These are phyloP conservation scores for Ichneumon xanthorius DNA, from an alignment of 2,888 invertebrate species.

Conservation along the genomic window DNA sequence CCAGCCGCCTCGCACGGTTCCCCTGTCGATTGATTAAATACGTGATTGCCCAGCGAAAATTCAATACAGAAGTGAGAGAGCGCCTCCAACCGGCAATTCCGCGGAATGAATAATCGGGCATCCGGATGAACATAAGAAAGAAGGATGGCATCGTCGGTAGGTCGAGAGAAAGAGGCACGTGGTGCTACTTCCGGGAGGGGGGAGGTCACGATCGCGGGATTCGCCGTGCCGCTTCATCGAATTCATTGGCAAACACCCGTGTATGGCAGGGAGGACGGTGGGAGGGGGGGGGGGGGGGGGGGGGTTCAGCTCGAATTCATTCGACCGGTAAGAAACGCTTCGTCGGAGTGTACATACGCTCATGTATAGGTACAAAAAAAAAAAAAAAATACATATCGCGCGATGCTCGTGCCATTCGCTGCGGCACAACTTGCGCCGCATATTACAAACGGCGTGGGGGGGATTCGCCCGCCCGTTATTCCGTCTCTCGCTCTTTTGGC, in stretches of 20 bases:
- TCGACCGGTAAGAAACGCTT: slow-evolving; percentile 49
- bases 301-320: slow-evolving; percentile 27
- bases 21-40: slow-evolving; percentile 15
- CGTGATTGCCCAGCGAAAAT: not conserved
- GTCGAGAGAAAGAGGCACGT: slow-evolving; percentile 20
- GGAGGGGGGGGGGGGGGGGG: not conserved
- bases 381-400: not conserved
- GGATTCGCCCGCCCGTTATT: slow-evolving; percentile 18
- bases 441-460: slow-evolving; percentile 31
- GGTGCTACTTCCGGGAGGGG: not conserved
- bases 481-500: slow-evolving; percentile 3
- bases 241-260: slow-evolving; percentile 37
- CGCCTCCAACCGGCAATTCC: not conserved
- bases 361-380: not conserved
- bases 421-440: slow-evolving; percentile 20
- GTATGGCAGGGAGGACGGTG: not conserved
- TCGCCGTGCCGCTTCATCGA: slow-evolving; percentile 23
- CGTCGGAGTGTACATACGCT: slow-evolving; percentile 22
- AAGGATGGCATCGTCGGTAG: not conserved
- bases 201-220: slow-evolving; percentile 43
- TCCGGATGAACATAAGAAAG: not conserved
- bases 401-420: not conserved
- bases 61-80: not conserved
- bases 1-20: not conserved
- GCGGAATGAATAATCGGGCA: slow-evolving; percentile 20